Evolutionary conservation across 2,888 invertebrate species (phyloP), one percentile per base, ranked within the genome.

Genomic region (Drosophila antonietae): DNA sequence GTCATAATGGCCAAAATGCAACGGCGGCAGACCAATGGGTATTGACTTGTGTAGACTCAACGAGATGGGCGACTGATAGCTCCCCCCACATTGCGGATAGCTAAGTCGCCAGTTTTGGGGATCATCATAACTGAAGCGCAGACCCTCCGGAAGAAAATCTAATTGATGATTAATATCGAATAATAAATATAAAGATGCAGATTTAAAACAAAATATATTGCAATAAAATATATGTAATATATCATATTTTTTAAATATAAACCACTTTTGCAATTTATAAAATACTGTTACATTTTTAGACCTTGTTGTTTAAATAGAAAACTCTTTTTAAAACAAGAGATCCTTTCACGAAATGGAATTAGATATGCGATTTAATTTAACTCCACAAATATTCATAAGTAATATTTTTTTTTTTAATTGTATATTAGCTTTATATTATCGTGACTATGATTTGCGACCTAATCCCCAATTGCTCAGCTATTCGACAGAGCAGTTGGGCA

Each of bases 1-100:
- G 80, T 95, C 95, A 91, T 95, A 96, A 2, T 95, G 94, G 49
- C 95, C 94, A 89, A 95, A 94, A 86, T 95, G 92, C 7, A 96
- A 94, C 0, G 96, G 95, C 60, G 96, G 79, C 28, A 90, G 31
- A 0, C 67, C 60, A 37, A 90, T 64, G 9, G 82, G 62, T 39
- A 85, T 70, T 3, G 80, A 74, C 69, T 92, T 90, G 28, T 70
- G 73, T 0, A 66, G 61, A 56, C 73, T 75, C 14, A 92, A 83
- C 0, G 88, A 68, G 44, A 92, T 90, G 35, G 91, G 96, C 0
- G 96, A 96, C 90, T 96, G 96, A 75, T 94, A 94, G 3, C 94
- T 91, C 1, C 95, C 96, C 15, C 94, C 94, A 85, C 95, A 96
- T 3, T 93, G 93, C 0, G 94, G 94, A 88, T 94, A 95, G 2